phyloP scores from a whole-genome alignment of 2,113 vertebrate genomes.

The Sceloporus undulatus region DNA sequence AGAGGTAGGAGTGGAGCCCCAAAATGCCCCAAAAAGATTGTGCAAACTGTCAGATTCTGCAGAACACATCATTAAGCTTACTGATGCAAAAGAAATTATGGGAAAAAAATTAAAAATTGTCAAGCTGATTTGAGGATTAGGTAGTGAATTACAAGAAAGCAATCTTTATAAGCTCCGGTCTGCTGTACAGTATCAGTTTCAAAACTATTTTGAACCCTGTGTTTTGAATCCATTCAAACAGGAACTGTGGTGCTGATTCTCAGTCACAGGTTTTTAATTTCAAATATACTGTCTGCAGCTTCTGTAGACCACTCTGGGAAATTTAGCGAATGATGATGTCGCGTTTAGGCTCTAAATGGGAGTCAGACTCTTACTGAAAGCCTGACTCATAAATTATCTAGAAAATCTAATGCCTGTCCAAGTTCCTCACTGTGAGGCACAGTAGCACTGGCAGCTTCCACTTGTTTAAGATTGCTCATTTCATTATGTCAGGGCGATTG shows the following conservation, averaged over 20 bases:
- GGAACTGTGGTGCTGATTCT: neutral
- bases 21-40: no score
- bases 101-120: no score
- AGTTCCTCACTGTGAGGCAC: slow-evolving; percentile 19
- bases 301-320: slow-evolving; percentile 59
- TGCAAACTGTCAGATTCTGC: no score
- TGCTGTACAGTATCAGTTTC: no score
- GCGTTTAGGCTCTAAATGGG: slow-evolving; percentile 48
- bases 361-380: slow-evolving; percentile 53
- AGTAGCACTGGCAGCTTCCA: slow-evolving; percentile 51
- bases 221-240: neutral
- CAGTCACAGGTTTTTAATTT: slow-evolving; percentile 26
- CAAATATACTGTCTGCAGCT: neutral
- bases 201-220: no score
- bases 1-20: no score
- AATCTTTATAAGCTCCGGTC: no score
- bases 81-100: no score
- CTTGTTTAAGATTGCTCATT: slow-evolving; percentile 65
- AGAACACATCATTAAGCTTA: no score
- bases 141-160: no score
- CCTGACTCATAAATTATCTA: slow-evolving; percentile 44
- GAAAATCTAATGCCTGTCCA: slow-evolving; percentile 29
- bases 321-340: slow-evolving; percentile 27
- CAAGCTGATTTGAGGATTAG: no score
- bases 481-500: slow-evolving; percentile 74